These are phyloP conservation scores for Gymnoscopelus microlampas DNA, from an alignment of 2,797 vertebrate genomes.

Conservation along the genomic window DNA sequence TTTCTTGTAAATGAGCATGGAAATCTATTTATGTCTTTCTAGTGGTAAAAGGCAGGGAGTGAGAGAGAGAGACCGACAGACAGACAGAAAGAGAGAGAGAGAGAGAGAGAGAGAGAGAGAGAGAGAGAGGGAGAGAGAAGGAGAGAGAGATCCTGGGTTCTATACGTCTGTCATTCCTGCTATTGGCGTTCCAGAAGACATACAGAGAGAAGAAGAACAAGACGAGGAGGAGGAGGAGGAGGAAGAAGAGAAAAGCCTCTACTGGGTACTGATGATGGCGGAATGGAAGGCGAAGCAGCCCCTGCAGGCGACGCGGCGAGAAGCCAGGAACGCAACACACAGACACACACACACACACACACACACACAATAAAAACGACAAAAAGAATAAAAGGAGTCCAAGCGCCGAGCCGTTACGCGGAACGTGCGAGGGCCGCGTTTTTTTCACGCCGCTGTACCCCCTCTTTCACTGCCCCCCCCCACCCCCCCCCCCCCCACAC, in stretches of 20 bases:
- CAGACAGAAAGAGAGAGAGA: slow-evolving; percentile 30
- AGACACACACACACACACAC: neutral
- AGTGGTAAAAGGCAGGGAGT: slow-evolving; percentile 31
- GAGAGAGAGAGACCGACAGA: slow-evolving; percentile 28
- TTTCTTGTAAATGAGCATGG: slow-evolving; percentile 68
- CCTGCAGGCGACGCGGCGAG: neutral
- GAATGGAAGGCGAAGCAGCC: neutral
- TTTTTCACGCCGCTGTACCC: too few relatives aligned
- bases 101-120: slow-evolving; percentile 27
- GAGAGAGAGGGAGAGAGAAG: slow-evolving; percentile 28
- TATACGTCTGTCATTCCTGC: slow-evolving; percentile 15
- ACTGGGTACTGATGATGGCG: neutral
- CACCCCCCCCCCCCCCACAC: too few relatives aligned
- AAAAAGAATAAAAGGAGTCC: too few relatives aligned
- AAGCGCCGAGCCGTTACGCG: too few relatives aligned
- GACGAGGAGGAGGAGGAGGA: slow-evolving; percentile 2
- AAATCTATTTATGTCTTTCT: slow-evolving; percentile 69
- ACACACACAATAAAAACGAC: too few relatives aligned
- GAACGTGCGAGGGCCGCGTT: too few relatives aligned
- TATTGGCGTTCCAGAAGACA: slow-evolving; percentile 35
- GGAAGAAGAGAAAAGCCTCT: slow-evolving; percentile 3
- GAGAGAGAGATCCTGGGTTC: slow-evolving; percentile 47
- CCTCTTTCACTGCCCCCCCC: too few relatives aligned
- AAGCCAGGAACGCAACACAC: neutral
- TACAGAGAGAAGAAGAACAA: slow-evolving; percentile 38